A percentile compares a stretch with the other conserved stretches of the same genome.
phyloP scores from a whole-genome alignment of 2,797 vertebrate genomes.

The Pogoniulus pusillus region DNA sequence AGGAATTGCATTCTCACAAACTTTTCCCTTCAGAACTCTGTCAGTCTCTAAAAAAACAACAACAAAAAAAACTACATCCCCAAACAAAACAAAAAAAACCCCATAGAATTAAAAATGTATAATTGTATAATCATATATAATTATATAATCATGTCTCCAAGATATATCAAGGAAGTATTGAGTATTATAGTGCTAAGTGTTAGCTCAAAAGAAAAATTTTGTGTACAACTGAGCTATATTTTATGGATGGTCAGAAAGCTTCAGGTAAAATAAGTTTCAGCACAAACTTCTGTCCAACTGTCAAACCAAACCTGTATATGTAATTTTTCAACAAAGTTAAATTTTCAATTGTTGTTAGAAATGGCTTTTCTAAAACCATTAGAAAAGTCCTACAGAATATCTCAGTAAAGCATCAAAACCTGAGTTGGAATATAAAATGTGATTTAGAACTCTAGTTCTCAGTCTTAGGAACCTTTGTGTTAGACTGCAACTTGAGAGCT shows the following conservation, averaged over 20 bases:
- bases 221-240: background rate
- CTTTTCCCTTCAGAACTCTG: slow-evolving; percentile 3
- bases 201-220: background rate
- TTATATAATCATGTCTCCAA: background rate
- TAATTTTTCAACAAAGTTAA: background rate
- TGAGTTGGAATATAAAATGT: background rate
- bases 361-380: no score
- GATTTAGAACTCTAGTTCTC: background rate
- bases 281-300: background rate
- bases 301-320: background rate
- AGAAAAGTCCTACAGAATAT: background rate
- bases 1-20: slow-evolving; percentile 29
- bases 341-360: background rate
- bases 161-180: background rate
- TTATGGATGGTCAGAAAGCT: background rate
- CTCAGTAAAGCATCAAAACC: background rate
- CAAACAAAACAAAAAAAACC: background rate
- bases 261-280: background rate
- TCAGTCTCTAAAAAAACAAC: background rate
- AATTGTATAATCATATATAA: no score
- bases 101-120: slow-evolving; percentile 30
- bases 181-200: background rate
- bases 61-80: no score
- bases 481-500: background rate
- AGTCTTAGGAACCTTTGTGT: background rate